phyloP scores from a whole-genome alignment of 2,888 invertebrate genomes.

The Synergus gifuensis region DNA sequence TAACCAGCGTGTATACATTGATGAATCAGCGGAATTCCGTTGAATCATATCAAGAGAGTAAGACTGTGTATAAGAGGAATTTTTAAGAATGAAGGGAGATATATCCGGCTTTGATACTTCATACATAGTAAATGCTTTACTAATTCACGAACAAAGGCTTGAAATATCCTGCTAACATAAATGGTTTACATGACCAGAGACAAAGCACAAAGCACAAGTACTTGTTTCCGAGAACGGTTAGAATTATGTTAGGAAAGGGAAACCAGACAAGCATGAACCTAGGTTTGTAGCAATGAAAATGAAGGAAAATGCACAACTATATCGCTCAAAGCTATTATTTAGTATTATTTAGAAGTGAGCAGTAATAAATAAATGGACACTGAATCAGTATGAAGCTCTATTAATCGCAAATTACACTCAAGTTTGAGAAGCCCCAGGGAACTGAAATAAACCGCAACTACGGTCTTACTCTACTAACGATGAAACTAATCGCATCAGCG shows the following conservation, averaged over 20 bases:
- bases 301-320: background rate
- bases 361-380: background rate
- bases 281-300: background rate
- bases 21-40: too few species aligned
- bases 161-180: background rate
- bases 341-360: background rate
- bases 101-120: background rate
- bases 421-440: background rate
- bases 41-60: too few species aligned
- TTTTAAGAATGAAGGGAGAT: background rate
- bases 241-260: background rate
- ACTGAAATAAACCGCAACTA: background rate
- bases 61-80: background rate
- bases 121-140: background rate
- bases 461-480: background rate
- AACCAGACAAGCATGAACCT: background rate
- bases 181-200: constrained; percentile 7
- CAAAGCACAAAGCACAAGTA: background rate
- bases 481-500: constrained; percentile 1
- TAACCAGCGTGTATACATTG: too few species aligned
- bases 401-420: background rate
- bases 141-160: background rate
- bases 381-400: background rate
- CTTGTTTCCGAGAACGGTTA: background rate
- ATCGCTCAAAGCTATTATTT: background rate